Evolutionary conservation across 2,113 vertebrate genomes (phyloP).

Genomic region (Corythaixoides concolor): DNA sequence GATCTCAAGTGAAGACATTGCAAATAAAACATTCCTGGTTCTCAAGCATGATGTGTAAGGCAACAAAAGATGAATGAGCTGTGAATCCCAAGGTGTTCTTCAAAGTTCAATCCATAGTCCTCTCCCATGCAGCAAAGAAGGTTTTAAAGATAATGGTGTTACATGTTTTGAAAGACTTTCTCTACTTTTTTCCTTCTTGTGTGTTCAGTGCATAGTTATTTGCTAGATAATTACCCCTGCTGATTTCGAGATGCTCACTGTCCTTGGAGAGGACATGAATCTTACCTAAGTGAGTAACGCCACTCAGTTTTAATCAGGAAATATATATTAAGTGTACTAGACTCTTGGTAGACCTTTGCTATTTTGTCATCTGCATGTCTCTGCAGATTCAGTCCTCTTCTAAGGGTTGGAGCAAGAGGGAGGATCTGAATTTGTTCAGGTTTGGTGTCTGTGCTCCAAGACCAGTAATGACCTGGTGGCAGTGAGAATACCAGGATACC

Average conservation of each 20-base stretch:
- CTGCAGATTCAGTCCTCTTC: not conserved
- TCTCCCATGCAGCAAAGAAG: fast-evolving
- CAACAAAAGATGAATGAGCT: not conserved
- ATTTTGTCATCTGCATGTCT: not conserved
- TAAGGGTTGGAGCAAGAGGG: not conserved
- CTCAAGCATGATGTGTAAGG: not conserved
- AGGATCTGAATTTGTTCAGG: not conserved
- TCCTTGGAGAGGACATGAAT: not conserved
- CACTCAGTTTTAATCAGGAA: not conserved
- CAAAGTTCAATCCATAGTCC: not conserved
- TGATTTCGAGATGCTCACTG: not conserved
- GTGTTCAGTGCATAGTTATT: not conserved
- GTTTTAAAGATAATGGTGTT: not conserved
- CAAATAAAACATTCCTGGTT: not conserved
- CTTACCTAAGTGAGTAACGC: not conserved
- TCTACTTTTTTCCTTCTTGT: not conserved
- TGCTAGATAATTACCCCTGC: not conserved
- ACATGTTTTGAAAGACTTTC: not conserved
- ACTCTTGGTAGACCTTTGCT: not conserved
- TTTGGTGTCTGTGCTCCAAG: not conserved
- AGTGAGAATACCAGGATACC: not conserved
- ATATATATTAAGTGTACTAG: not conserved
- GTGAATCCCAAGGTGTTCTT: not conserved
- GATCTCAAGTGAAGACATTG: not conserved
- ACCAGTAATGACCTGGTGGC: not conserved